Evolutionary conservation across 2,797 vertebrate species (phyloP).

Genomic region (Notamacropus eugenii): DNA sequence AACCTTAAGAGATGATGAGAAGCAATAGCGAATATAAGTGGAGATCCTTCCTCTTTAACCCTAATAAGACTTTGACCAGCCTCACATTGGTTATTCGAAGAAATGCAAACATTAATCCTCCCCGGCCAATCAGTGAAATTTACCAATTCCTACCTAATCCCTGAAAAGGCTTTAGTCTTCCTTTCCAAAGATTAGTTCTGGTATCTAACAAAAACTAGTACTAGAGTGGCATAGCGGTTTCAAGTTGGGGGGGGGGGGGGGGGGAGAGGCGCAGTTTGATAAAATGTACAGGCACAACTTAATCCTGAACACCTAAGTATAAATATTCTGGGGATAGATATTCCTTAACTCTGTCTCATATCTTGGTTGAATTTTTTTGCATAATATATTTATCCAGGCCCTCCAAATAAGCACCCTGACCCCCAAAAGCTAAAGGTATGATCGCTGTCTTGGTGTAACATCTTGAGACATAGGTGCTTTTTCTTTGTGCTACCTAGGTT

Average conservation of each 20-base stretch:
- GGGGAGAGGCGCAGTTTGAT: not conserved
- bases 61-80: not conserved
- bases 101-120: not conserved
- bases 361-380: not conserved
- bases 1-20: conserved; percentile 1
- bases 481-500: not conserved
- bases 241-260: not conserved
- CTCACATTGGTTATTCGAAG: not conserved
- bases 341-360: not conserved
- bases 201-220: not conserved
- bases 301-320: not conserved
- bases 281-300: not conserved
- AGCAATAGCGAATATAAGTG: not conserved
- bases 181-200: conserved; percentile 33
- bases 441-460: not conserved
- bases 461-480: not conserved
- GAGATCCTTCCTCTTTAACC: not conserved
- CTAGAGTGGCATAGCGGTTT: conserved; percentile 24
- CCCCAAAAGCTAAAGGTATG: not conserved
- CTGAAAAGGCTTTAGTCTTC: conserved; percentile 33
- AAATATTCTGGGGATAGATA: not conserved
- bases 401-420: not conserved
- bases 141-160: conserved; percentile 33
- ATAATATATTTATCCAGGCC: not conserved
- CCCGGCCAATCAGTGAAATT: conserved; percentile 15